phyloP scores from a whole-genome alignment of 1,140 invertebrate genomes.

The Plectrocnemia conspersa region DNA sequence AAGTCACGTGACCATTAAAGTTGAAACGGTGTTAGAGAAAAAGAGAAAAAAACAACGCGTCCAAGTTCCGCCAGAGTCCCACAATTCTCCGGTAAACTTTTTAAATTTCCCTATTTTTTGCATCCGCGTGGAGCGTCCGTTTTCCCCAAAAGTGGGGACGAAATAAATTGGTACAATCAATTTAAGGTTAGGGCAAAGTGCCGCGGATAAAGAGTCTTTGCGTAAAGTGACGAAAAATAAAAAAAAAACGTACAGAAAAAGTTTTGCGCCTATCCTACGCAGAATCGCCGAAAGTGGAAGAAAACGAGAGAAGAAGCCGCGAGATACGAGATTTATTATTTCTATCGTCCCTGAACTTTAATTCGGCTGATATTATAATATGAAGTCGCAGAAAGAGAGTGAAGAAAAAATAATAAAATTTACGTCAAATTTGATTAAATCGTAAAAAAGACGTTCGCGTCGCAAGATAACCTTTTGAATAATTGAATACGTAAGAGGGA shows the following conservation, averaged over 20 bases:
- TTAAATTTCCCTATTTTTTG: constrained; percentile 25
- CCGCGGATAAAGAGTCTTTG: constrained; percentile 24
- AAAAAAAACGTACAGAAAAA: too few relatives aligned
- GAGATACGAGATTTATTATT: constrained; percentile 5
- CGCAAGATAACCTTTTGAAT: too few relatives aligned
- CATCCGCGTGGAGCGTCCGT: not conserved
- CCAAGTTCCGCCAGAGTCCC: constrained; percentile 13
- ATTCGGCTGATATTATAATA: too few relatives aligned
- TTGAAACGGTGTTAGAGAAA: too few relatives aligned
- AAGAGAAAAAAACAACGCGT: too few relatives aligned
- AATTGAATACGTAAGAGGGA: too few relatives aligned
- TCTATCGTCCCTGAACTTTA: too few relatives aligned
- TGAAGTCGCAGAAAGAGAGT: too few relatives aligned
- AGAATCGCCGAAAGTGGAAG: not conserved
- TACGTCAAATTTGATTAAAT: too few relatives aligned
- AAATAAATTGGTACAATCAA: constrained; percentile 27
- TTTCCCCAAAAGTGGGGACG: constrained; percentile 17
- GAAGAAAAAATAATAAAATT: too few relatives aligned
- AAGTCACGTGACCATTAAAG: too few relatives aligned
- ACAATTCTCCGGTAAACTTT: constrained; percentile 24
- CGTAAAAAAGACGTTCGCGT: too few relatives aligned
- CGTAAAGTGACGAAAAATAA: constrained; percentile 21
- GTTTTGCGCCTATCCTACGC: not conserved
- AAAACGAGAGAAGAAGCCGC: constrained; percentile 1
- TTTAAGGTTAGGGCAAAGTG: constrained; percentile 24